These are phyloP conservation scores for Itoplectis maculator DNA, from an alignment of 2,888 invertebrate species.

Conservation along the genomic window DNA sequence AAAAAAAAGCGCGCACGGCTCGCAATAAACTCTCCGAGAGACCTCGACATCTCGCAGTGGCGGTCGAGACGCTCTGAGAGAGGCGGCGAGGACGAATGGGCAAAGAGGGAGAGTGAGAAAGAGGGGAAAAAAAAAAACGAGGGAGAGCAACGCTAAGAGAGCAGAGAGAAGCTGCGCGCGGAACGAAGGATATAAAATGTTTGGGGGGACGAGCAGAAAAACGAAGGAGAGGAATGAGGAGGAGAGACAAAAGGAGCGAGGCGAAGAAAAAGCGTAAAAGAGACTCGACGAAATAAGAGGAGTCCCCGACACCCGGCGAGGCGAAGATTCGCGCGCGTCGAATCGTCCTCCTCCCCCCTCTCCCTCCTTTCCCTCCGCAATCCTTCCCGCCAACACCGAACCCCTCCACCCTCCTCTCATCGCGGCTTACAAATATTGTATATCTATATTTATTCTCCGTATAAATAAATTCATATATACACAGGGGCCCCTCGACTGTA, in stretches of 20 bases:
- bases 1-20: conserved; percentile 51
- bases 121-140: too few relatives aligned
- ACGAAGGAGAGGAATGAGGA: conserved; percentile 37
- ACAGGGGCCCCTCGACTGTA: conserved; percentile 27
- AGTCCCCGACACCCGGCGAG: conserved; percentile 54
- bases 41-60: conserved; percentile 20
- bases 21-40: conserved; percentile 67
- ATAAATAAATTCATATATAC: conserved; percentile 47
- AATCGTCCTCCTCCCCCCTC: conserved; percentile 27
- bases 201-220: too few relatives aligned
- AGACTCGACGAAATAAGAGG: conserved; percentile 41
- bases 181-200: conserved; percentile 56
- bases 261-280: conserved; percentile 52
- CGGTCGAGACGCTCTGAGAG: background rate
- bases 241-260: conserved; percentile 20
- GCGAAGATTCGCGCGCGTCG: conserved; percentile 61
- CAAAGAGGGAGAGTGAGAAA: background rate
- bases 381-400: background rate
- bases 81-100: conserved; percentile 40
- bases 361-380: conserved; percentile 5
- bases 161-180: conserved; percentile 46
- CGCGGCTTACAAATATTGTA: conserved; percentile 32
- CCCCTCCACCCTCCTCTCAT: background rate
- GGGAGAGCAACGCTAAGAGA: conserved; percentile 45
- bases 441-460: conserved; percentile 12